Conservation (phyloP, 2,113 vertebrate genomes). For the Austrofundulus limnaeus region DNA sequence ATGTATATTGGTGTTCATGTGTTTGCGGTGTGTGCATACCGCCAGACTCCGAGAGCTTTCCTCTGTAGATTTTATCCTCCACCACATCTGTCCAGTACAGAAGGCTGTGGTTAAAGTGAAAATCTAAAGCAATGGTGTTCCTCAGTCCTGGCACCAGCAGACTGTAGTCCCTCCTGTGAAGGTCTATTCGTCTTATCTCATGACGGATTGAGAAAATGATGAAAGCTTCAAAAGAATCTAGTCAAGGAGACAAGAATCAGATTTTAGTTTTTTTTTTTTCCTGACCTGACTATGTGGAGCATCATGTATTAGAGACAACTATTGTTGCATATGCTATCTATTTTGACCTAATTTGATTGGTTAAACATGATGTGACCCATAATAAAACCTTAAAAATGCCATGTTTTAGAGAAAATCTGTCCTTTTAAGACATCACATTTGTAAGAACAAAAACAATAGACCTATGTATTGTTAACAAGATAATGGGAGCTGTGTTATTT, state of each 20-base stretch:
- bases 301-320: neutral
- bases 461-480: no score
- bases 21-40: slow-evolving; percentile 74
- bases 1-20: neutral
- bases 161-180: slow-evolving; percentile 97
- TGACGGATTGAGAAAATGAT: slow-evolving; percentile 99
- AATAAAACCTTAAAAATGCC: no score
- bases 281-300: neutral
- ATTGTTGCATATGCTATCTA: neutral
- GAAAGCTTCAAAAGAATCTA: slow-evolving; percentile 98
- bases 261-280: neutral
- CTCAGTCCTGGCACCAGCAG: slow-evolving; percentile 93
- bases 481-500: neutral
- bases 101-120: slow-evolving; percentile 94
- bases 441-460: no score
- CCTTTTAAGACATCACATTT: no score
- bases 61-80: slow-evolving; percentile 98
- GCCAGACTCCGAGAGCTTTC: slow-evolving; percentile 91
- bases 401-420: no score
- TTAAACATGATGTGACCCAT: no score
- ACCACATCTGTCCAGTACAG: slow-evolving; percentile 99
- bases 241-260: slow-evolving; percentile 46
- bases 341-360: neutral
- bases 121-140: slow-evolving; percentile 98
- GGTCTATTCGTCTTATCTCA: slow-evolving; percentile 97